Base-by-base conservation (phyloP, 2,113 vertebrate genomes). In the Serilophus lunatus region DNA sequence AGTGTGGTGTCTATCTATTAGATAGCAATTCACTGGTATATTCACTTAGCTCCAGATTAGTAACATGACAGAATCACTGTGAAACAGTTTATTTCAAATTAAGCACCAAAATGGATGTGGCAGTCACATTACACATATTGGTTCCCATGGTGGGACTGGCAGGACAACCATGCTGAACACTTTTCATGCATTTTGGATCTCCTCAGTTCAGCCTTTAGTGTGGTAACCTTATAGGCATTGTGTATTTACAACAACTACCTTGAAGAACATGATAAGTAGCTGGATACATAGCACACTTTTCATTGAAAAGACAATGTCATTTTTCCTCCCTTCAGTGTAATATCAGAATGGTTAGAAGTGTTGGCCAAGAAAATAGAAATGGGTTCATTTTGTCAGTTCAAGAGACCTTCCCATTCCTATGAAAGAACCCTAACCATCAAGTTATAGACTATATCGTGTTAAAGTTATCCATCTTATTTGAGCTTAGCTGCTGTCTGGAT, bases 381-480 rank as follows among this genome's bases (percentile, higher is more conserved):
- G 6, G 2, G 2, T 79, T 87, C 8, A 49, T 82, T 85, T 63
- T 51, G 20, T 61, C 26, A 53, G 28, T 6, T 12, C 5, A 70
- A 82, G 35, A 68, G 6, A 14, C 6, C 7, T 59, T 64, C 4
- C 7, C 10, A 33, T 80, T 72, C 15, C 25, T 64, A 25, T 49
- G 19, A 64, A 92, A 50, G 19, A 51, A 33, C 11, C 51, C 29
- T 45, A 68, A 44, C 5, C 11, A 68, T 12, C 28, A 61, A 49
- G 3, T 14, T 65, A 20, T 25, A 44, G 33, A 68, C 13, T 59
- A 64, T 42, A 33, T 51, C 10, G 53, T 0, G 0, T 59, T 22
- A 6, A 51, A 61, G 3, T 11, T 74, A 57, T 33, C 9, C 4
- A 22, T 81, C 20, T n/a, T 47, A 1, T 29, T 57, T 63, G 33